Base-by-base conservation (phyloP, 2,113 vertebrate species). In the Perca fluviatilis region DNA sequence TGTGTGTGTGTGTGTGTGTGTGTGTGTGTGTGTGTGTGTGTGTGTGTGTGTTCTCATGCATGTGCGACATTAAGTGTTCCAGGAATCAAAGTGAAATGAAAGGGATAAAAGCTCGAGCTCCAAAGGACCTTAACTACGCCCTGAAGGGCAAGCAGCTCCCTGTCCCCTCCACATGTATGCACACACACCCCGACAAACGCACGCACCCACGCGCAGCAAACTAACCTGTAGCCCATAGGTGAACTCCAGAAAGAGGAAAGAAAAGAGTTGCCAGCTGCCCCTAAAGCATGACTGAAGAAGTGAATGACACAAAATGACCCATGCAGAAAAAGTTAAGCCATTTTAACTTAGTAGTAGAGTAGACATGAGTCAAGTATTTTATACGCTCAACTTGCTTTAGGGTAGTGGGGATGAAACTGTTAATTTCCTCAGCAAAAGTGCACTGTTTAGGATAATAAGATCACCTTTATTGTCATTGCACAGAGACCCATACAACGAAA, bases 51-150 rank as follows among this genome's bases (percentile, higher is more conserved):
- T n/a, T 7, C 53, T 54, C 36, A 53, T 83, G 71, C 63, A 53
- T 86, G 81, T 62, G 71, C 65, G 60, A 68, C 21, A 62, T 91
- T 93, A 90, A 88, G 78, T 86, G 92, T 94, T 94, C 90, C 93
- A 90, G 91, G 93, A 94, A 93, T 91, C 84, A 85, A 89, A 90
- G 83, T 90, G 60, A 90, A 91, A 91, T 80, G 83, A 86, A 77
- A 83, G 88, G 79, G 72, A 75, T 79, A 78, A 87, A 81, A 87
- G 68, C 58, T 85, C 0, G 30, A 67, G 82, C 74, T 87, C 86
- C 72, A 86, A 79, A 86, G 75, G 84, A 83, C 68, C 81, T 90
- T 81, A 88, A 93, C 77, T 79, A 73, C 5, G 79, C 85, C 89
- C 85, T 15, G 36, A 80, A 87, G 80, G 84, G 56, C 54, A 40